Conservation (phyloP, 2,797 vertebrate species). For the Crocidura indochinensis region DNA sequence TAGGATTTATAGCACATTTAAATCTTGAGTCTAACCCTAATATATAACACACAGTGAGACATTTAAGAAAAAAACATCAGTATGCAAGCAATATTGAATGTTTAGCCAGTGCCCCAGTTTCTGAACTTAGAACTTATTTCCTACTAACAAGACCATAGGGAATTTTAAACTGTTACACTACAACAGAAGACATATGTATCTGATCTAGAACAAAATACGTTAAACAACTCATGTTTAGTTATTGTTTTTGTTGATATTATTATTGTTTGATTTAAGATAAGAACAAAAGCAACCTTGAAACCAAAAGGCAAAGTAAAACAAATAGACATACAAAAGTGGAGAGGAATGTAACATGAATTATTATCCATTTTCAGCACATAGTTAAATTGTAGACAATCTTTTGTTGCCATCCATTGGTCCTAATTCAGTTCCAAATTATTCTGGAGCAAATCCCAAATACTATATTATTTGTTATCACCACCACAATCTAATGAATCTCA, state of each 20-base stretch:
- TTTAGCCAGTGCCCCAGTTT: no score
- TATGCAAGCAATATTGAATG: slow-evolving; percentile 23
- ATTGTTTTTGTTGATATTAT: neutral
- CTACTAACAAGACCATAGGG: slow-evolving; percentile 41
- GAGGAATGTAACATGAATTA: neutral
- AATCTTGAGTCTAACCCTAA: slow-evolving; percentile 73
- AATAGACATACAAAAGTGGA: neutral
- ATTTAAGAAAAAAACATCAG: slow-evolving; percentile 64
- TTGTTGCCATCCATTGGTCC: neutral
- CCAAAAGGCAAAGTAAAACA: slow-evolving; percentile 31
- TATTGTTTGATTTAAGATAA: slow-evolving; percentile 18
- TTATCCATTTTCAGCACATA: neutral
- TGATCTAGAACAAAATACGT: slow-evolving; percentile 18
- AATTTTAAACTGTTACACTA: neutral
- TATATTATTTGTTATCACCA: neutral
- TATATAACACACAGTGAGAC: slow-evolving; percentile 49
- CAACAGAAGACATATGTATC: neutral
- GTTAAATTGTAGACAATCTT: neutral
- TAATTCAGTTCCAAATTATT: neutral
- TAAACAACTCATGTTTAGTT: neutral
- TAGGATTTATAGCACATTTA: slow-evolving; percentile 73
- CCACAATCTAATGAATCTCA: no score
- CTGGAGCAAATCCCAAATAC: slow-evolving; percentile 35
- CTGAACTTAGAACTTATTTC: slow-evolving; percentile 36
- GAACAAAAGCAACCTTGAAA: slow-evolving; percentile 51